Conservation (phyloP, 2,113 vertebrate species). For the Lipophrys pholis region DNA sequence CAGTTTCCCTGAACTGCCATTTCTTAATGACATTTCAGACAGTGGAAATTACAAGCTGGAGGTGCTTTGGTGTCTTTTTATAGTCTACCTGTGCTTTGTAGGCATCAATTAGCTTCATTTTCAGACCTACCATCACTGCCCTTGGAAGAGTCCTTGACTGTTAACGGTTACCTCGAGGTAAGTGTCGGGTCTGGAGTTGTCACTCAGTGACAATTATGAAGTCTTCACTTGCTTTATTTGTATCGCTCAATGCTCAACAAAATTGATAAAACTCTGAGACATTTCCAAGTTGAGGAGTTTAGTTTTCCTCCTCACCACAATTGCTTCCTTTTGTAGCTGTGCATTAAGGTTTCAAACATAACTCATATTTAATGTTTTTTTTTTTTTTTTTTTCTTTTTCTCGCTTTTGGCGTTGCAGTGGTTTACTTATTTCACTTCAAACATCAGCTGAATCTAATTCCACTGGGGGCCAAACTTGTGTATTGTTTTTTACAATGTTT, state of each 20-base stretch:
- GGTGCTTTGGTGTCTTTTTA: constrained; percentile 26
- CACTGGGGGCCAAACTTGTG: background rate
- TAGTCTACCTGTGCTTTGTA: constrained; percentile 29
- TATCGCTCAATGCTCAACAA: background rate
- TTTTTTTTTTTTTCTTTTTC: background rate
- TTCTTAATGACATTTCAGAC: constrained; percentile 33
- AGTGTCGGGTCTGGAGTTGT: constrained; percentile 15
- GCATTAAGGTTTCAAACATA: constrained; percentile 1
- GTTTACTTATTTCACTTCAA: constrained; percentile 7
- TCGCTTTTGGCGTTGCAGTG: background rate
- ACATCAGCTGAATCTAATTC: constrained; percentile 6
- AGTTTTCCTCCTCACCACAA: no score
- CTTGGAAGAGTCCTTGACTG: background rate
- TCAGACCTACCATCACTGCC: constrained; percentile 13
- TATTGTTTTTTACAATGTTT: constrained; percentile 4
- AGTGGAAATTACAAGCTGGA: constrained; percentile 18
- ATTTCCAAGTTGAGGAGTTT: background rate
- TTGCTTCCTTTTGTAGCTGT: background rate
- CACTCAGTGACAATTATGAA: constrained; percentile 17
- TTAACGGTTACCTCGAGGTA: constrained; percentile 11
- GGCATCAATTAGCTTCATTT: constrained; percentile 33
- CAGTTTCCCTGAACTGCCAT: constrained; percentile 14
- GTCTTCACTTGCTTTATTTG: background rate
- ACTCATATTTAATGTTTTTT: background rate
- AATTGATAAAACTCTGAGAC: background rate